These are phyloP conservation scores for Sceloporus tristichus DNA, from an alignment of 2,113 vertebrate genomes.

Conservation along the genomic window DNA sequence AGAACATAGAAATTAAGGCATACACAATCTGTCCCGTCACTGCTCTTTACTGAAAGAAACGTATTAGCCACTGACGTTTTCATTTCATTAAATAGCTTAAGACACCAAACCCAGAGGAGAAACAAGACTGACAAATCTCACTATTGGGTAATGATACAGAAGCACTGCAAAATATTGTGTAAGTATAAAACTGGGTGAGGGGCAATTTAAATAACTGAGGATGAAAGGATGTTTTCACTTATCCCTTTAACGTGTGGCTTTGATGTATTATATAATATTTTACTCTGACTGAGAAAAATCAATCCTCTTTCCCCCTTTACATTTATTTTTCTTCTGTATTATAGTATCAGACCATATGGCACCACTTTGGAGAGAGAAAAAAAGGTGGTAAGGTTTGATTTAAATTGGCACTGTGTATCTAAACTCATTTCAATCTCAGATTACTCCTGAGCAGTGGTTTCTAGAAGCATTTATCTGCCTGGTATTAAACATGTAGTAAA, in stretches of 20 bases:
- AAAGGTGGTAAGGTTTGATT: too few relatives aligned
- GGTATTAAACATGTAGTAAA: background rate
- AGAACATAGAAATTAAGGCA: background rate
- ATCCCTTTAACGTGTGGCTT: background rate
- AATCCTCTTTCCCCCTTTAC: background rate
- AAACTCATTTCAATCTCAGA: background rate
- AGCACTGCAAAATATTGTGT: too few relatives aligned
- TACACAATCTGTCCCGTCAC: background rate
- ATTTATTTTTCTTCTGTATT: background rate
- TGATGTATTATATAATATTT: background rate
- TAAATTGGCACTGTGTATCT: too few relatives aligned
- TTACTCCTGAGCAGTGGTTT: background rate
- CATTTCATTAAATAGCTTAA: background rate
- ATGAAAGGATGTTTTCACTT: background rate
- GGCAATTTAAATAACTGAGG: background rate
- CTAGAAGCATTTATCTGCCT: background rate
- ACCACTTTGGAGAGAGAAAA: too few relatives aligned
- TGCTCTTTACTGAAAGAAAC: background rate
- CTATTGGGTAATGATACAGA: background rate
- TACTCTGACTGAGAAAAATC: background rate
- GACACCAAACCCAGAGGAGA: background rate
- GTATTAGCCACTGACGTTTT: background rate
- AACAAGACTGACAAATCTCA: background rate
- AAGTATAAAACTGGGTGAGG: background rate
- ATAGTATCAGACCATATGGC: background rate